phyloP scores from a whole-genome alignment of 2,888 invertebrate species.

The Agonopterix heracliana region DNA sequence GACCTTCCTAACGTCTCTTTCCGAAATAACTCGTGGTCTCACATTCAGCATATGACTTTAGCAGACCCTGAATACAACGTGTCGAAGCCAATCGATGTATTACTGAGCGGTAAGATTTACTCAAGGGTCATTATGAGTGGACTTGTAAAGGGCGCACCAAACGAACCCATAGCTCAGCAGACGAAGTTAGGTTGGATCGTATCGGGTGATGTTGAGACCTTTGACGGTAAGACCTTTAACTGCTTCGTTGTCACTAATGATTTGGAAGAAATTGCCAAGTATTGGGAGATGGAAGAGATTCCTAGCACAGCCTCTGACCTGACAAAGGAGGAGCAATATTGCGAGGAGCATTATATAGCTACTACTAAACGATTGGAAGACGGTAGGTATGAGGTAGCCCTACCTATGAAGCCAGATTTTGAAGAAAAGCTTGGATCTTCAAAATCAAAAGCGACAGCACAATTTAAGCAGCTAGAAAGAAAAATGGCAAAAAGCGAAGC shows the following conservation, averaged over 20 bases:
- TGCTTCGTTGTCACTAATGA: conserved; percentile 3
- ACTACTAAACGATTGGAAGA: too few relatives aligned
- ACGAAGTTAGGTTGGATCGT: conserved; percentile 11
- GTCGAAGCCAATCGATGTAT: not conserved
- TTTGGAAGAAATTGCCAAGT: too few relatives aligned
- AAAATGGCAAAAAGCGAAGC: not conserved
- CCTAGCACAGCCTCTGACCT: too few relatives aligned
- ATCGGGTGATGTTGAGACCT: conserved; percentile 3
- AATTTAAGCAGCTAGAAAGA: conserved; percentile 5
- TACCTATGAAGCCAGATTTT: too few relatives aligned
- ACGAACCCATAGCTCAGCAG: conserved; percentile 4
- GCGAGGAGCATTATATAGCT: too few relatives aligned
- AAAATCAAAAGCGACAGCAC: not conserved
- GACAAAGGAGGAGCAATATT: too few relatives aligned
- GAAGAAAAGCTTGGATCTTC: too few relatives aligned
- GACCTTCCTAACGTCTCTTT: not conserved
- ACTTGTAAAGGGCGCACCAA: not conserved
- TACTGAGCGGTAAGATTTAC: conserved; percentile 1
- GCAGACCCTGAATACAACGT: conserved; percentile 2
- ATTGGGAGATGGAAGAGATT: too few relatives aligned
- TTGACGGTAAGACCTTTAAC: too few relatives aligned
- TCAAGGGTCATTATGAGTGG: not conserved
- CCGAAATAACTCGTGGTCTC: not conserved
- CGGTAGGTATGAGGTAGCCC: too few relatives aligned
- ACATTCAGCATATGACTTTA: not conserved